Evolutionary conservation across 2,113 vertebrate genomes (phyloP), one percentile per base, ranked within the genome.

Genomic region (Speoplatyrhinus poulsoni): DNA sequence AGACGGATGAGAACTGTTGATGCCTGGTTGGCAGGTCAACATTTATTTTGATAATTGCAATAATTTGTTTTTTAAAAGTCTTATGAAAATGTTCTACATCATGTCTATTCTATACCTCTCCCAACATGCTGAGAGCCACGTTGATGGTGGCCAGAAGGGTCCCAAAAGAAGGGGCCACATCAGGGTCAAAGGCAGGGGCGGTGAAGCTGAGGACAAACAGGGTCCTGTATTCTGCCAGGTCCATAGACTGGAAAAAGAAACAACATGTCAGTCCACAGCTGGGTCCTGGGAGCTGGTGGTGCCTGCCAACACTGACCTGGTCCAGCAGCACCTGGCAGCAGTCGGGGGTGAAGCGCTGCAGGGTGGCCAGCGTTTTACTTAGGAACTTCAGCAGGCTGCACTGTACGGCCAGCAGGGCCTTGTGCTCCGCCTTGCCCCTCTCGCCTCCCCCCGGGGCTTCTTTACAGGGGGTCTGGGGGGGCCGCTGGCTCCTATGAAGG

Each of bases 301-400:
- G 26, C 26, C 26, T 26, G 26, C 26, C 26, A 36, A 46, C 63
- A 6, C 73, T 52, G 76, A 98, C 96, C 96, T 98, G 96, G 70
- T 99, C 96, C 8, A 98, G 91, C 49, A 99, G 93, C 41, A 99
- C 97, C 89, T 99, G 98, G 86, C 96, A 99, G 90, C 98, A 95
- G 26, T 99, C 98, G 0, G 98, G 98, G 53, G 96, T 99, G 91
- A 99, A 99, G 68, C 95, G 95, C 69, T 96, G 95, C 79, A 99
- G 87, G 1, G 96, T 93, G 0, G 96, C 97, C 3, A 99, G 89
- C 0, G 94, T 97, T 76, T 97, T 96, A 87, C 96, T 98, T 75
- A 99, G 96, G 91, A 99, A 98, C 90, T 96, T 96, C n/a, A 99
- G 83, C 4, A 99, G 95, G 67, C 96, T 95, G 77, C 95, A 96